Base-by-base conservation (phyloP, 37 sponge, comb jelly and placozoan genomes). In the Dysidea cf. avara region DNA sequence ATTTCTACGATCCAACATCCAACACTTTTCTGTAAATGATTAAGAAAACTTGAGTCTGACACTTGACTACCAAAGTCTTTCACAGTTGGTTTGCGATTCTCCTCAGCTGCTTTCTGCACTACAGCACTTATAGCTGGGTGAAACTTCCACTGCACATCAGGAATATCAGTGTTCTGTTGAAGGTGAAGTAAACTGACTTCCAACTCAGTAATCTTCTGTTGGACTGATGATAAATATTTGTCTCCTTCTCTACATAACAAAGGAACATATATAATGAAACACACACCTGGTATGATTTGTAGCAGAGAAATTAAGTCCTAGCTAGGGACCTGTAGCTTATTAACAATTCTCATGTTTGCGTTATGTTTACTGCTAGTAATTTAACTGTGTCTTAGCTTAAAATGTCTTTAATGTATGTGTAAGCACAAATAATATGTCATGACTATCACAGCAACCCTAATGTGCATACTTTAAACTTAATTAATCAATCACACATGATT, bases 221-320 rank as follows among this genome's bases (percentile, higher is more conserved):
- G 90, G 11, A 97, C 96, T 31, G 87, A 58, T 7, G 99, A 90
- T 13, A 89, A 92, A 63, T 94, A 72, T 64, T 97, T 97, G 79
- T 97, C 99, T n/a, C 93, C 96, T 40, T 97, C 97, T 13, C 95
- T 89, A n/a, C n/a, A n/a, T n/a, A n/a, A n/a, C n/a, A n/a, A n/a
- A n/a, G n/a, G n/a, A n/a, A n/a, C n/a, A n/a, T n/a, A n/a, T n/a
- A n/a, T n/a, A n/a, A n/a, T n/a, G n/a, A n/a, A n/a, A n/a, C n/a
- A n/a, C n/a, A n/a, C n/a, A n/a, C n/a, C n/a, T n/a, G n/a, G n/a
- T n/a, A n/a, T n/a, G n/a, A n/a, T n/a, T n/a, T n/a, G n/a, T n/a
- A n/a, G n/a, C n/a, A n/a, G n/a, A n/a, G n/a, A n/a, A n/a, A n/a
- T n/a, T n/a, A n/a, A n/a, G n/a, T n/a, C n/a, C n/a, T n/a, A n/a